Percentiles rank a stretch among this genome's conserved stretches.
These are phyloP conservation scores for Exephanes ischioxanthus DNA, from an alignment of 2,888 invertebrate genomes.

Conservation along the genomic window DNA sequence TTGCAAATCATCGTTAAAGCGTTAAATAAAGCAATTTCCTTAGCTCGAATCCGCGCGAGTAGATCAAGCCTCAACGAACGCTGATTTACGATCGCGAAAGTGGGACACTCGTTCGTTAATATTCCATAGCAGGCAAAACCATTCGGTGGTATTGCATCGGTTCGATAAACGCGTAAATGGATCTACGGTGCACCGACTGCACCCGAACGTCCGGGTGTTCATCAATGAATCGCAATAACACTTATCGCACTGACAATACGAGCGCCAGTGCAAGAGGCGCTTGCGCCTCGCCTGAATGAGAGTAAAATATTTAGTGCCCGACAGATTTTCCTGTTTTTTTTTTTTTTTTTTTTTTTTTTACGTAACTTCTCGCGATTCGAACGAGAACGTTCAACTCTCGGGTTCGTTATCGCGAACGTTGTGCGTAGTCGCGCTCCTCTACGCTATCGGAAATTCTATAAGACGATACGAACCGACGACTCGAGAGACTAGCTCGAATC, in stretches of 20 bases:
- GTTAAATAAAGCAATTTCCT: constrained; percentile 3
- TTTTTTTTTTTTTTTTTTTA: not conserved
- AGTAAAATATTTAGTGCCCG: constrained; percentile 62
- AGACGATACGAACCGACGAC: constrained; percentile 28
- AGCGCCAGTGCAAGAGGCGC: constrained; percentile 25
- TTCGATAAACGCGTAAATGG: constrained; percentile 16
- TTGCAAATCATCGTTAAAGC: not conserved
- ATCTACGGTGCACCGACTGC: constrained; percentile 12
- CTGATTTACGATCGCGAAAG: constrained; percentile 43
- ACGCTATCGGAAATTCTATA: constrained; percentile 60
- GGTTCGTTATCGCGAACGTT: constrained; percentile 60
- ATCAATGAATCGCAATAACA: constrained; percentile 61
- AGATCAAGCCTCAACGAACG: not conserved
- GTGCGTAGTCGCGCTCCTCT: constrained; percentile 51
- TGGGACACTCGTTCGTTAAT: constrained; percentile 25
- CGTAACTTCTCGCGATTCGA: constrained; percentile 24
- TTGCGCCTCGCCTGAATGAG: constrained; percentile 54
- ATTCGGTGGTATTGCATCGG: constrained; percentile 1
- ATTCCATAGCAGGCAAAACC: not conserved
- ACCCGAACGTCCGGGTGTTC: constrained; percentile 29
- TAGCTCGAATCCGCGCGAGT: not conserved
- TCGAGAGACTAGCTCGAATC: constrained; percentile 21
- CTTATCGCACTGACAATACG: constrained; percentile 46
- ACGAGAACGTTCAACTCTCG: constrained; percentile 66
- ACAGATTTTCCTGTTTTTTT: constrained; percentile 24